Conservation (phyloP, 2,888 invertebrate genomes). For the Cybosia mesomella region DNA sequence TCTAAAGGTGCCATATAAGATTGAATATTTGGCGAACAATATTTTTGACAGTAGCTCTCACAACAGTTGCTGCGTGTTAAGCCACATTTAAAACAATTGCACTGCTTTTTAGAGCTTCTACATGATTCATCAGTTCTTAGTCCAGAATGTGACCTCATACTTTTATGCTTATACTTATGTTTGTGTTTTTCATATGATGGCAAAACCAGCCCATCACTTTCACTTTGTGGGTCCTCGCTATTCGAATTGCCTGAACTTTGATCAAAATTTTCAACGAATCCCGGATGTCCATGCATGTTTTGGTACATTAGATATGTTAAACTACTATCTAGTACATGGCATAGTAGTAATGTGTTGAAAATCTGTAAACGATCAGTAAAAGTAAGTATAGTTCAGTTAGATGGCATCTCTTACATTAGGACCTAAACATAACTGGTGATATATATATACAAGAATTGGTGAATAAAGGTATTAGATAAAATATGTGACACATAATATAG, state of each 20-base stretch:
- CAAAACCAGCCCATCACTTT: neutral
- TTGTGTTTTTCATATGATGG: neutral
- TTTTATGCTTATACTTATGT: neutral
- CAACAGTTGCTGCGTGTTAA: neutral
- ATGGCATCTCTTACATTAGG: too few relatives aligned
- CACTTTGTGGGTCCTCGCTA: neutral
- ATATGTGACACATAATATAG: neutral
- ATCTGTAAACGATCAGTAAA: neutral
- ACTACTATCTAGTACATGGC: neutral
- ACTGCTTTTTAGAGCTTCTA: neutral
- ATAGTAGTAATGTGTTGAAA: constrained; percentile 10
- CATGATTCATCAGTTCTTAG: neutral
- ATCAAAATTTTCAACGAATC: neutral
- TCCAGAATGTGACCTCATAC: too few relatives aligned
- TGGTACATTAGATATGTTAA: neutral
- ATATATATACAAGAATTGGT: neutral
- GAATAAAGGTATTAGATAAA: neutral
- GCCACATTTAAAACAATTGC: neutral
- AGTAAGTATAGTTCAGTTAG: neutral
- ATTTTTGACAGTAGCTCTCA: neutral
- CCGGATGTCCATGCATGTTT: neutral
- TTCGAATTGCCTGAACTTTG: neutral
- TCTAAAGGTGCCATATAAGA: neutral
- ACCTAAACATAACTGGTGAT: neutral
- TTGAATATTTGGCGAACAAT: neutral